Percentiles rank a stretch among this genome's conserved stretches.
phyloP scores from a whole-genome alignment of 2,888 invertebrate genomes.

The Ametastegia equiseti region DNA sequence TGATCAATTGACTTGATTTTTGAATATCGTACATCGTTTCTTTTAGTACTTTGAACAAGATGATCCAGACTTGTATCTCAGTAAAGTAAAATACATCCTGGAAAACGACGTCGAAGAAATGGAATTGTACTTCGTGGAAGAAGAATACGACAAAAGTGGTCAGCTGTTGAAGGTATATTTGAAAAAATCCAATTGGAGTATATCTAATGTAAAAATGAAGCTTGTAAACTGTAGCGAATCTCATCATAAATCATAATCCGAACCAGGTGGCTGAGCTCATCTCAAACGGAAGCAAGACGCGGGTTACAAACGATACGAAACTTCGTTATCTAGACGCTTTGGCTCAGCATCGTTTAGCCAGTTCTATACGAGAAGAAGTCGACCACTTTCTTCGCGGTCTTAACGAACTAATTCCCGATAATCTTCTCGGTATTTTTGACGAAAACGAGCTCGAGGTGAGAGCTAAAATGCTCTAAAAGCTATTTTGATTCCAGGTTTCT shows the following conservation, averaged over 20 bases:
- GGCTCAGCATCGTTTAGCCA: slow-evolving; percentile 92
- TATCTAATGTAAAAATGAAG: not conserved
- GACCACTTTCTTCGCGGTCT: slow-evolving; percentile 94
- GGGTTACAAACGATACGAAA: slow-evolving; percentile 87
- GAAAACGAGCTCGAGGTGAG: slow-evolving; percentile 96
- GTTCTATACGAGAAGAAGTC: slow-evolving; percentile 88
- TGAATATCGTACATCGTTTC: slow-evolving; percentile 46
- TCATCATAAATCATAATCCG: slow-evolving; percentile 46
- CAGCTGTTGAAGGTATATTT: slow-evolving; percentile 84
- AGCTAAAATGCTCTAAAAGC: slow-evolving; percentile 46
- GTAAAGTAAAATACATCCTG: slow-evolving; percentile 95
- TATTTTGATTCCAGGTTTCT: too few relatives aligned
- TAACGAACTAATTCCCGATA: slow-evolving; percentile 94
- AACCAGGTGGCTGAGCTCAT: slow-evolving; percentile 86
- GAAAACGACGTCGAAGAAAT: slow-evolving; percentile 93
- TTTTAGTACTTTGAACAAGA: slow-evolving; percentile 95
- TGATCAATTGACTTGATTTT: not conserved
- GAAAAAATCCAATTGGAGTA: not conserved
- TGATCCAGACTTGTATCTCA: slow-evolving; percentile 94
- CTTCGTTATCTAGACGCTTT: slow-evolving; percentile 91
- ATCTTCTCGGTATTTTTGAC: slow-evolving; percentile 95
- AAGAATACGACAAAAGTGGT: slow-evolving; percentile 89
- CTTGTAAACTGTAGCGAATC: not conserved
- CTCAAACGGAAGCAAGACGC: slow-evolving; percentile 87
- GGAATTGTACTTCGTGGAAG: slow-evolving; percentile 93